Base-by-base conservation (phyloP, 2,113 vertebrate species). In the Vimba vimba region DNA sequence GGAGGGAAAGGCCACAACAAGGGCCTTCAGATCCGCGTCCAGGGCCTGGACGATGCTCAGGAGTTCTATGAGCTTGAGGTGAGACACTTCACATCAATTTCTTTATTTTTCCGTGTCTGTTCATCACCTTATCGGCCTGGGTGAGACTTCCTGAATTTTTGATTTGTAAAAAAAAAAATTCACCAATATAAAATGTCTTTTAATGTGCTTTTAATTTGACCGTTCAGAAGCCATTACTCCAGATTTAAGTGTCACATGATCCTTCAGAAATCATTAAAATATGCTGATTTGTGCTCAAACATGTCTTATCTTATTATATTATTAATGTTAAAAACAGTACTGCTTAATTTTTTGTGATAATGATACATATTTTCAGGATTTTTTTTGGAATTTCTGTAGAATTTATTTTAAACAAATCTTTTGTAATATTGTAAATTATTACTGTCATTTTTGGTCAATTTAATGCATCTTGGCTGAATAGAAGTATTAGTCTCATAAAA, bases 61-160 rank as follows among this genome's bases (percentile, higher is more conserved):
- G 96, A 99, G 39, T 91, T 93, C 2, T 95, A 98, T 77, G 94
- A 96, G 21, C 69, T 96, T 2, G 97, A 98, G 92, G 98, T 99
- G 88, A 94, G 97, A 92, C 10, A 12, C 13, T 64, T 66, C 15
- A 10, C 43, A 60, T 79, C 2, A 55, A 25, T 6, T 47, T 50
- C n/a, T 47, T 27, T 23, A 4, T 75, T 11, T 50, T 12, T 74
- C 10, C 13, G 0, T 12, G 10, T 62, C 60, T 13, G 36, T 74
- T 74, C 2, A 47, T 74, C 6, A 13, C 23, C 71, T 13, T 47
- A 13, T n/a, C 3, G 2, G 23, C 9, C 23, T 74, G 21, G 4
- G 9, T 73, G 36, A 73, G 9, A n/a, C 33, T 43, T 39, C 21
- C 11, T 57, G 17, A 55, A 12, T 59, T 23, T 3, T 4, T 69